These are phyloP conservation scores for Rhingia rostrata DNA, from an alignment of 2,888 invertebrate species.

Conservation along the genomic window DNA sequence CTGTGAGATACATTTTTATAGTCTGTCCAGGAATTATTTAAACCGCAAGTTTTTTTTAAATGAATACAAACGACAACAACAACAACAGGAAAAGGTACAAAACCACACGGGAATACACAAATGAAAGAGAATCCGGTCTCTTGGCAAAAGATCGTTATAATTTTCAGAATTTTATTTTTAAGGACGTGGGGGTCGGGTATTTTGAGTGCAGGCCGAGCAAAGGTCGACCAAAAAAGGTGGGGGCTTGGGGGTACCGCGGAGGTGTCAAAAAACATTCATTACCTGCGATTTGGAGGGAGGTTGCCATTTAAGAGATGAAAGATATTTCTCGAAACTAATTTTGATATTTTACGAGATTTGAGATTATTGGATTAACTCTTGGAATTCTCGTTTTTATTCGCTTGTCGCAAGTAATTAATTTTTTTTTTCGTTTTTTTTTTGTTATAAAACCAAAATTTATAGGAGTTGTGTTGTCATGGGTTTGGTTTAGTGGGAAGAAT, in stretches of 20 bases:
- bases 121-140: constrained; percentile 11
- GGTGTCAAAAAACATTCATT: constrained; percentile 69
- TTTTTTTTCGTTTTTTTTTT: neutral
- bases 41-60: constrained; percentile 40
- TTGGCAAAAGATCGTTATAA: constrained; percentile 63
- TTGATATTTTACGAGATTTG: constrained; percentile 33
- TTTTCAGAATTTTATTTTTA: constrained; percentile 55
- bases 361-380: constrained; percentile 48
- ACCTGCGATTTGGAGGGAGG: constrained; percentile 19
- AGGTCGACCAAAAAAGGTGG: neutral
- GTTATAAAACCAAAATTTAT: constrained; percentile 2
- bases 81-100: constrained; percentile 1
- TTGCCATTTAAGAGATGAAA: constrained; percentile 49
- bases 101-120: constrained; percentile 2
- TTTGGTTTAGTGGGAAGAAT: constrained; percentile 13
- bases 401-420: constrained; percentile 11
- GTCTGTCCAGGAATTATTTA: constrained; percentile 42
- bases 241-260: constrained; percentile 13
- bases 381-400: neutral
- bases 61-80: constrained; percentile 27
- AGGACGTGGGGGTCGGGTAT: constrained; percentile 51
- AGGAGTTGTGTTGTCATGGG: neutral
- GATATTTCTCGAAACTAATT: constrained; percentile 36
- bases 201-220: constrained; percentile 3
- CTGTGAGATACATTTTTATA: constrained; percentile 46